phyloP scores from a whole-genome alignment of 1,140 invertebrate genomes.

The Drosophila seguyi region DNA sequence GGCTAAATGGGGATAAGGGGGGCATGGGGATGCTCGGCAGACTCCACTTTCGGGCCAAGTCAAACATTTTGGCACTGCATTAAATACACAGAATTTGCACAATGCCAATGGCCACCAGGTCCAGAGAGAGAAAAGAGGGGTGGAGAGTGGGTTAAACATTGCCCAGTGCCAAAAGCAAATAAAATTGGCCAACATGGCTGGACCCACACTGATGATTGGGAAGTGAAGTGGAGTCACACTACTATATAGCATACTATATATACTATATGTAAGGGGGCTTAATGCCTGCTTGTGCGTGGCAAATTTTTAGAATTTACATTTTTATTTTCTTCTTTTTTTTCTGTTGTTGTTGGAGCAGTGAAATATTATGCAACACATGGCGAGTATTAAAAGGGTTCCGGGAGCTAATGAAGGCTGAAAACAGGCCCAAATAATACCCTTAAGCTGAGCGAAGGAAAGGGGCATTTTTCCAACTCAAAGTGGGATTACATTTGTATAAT shows the following conservation, averaged over 20 bases:
- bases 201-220: constrained; percentile 37
- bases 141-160: constrained; percentile 30
- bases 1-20: constrained; percentile 3
- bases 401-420: constrained; percentile 37
- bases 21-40: not conserved
- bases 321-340: constrained; percentile 43
- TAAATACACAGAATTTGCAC: constrained; percentile 70
- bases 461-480: constrained; percentile 1
- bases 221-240: constrained; percentile 20
- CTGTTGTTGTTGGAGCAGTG: constrained; percentile 12
- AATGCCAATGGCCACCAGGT: constrained; percentile 23
- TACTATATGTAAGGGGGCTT: constrained; percentile 31
- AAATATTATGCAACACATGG: constrained; percentile 76
- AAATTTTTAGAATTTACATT: constrained; percentile 79
- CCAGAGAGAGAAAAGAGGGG: not conserved
- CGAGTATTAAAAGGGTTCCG: constrained; percentile 53
- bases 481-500: constrained; percentile 7
- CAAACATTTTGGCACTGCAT: constrained; percentile 76
- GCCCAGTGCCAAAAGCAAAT: constrained; percentile 73
- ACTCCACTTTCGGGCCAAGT: constrained; percentile 45
- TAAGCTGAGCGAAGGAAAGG: not conserved
- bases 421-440: constrained; percentile 18
- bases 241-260: constrained; percentile 12
- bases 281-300: constrained; percentile 76
- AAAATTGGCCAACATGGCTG: constrained; percentile 53